A percentile compares a stretch with the other conserved stretches of the same genome.
Evolutionary conservation across 2,797 vertebrate species (phyloP).

Genomic region (Eleutherodactylus coqui): DNA sequence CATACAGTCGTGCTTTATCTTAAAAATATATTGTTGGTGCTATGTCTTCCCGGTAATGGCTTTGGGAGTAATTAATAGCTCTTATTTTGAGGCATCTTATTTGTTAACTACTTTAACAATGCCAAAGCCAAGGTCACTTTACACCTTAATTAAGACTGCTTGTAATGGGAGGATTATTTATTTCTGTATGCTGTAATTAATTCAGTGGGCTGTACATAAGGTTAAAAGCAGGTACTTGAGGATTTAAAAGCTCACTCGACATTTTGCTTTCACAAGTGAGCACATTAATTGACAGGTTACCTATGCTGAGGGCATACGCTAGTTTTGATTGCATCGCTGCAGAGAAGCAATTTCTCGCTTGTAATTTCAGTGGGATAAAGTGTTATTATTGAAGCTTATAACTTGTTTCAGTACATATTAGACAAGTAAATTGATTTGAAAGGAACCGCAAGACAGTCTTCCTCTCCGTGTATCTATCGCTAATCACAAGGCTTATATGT

Average conservation of each 20-base stretch:
- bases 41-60: constrained; percentile 49
- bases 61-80: constrained; percentile 68
- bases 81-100: constrained; percentile 71
- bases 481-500: constrained; percentile 58
- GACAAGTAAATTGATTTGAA: constrained; percentile 63
- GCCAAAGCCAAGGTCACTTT: constrained; percentile 71
- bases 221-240: constrained; percentile 66
- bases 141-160: constrained; percentile 71
- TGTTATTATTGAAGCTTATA: constrained; percentile 64
- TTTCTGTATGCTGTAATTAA: constrained; percentile 67
- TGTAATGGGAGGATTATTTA: constrained; percentile 71
- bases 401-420: constrained; percentile 59
- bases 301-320: constrained; percentile 58
- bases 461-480: constrained; percentile 55
- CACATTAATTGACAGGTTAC: constrained; percentile 52
- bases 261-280: constrained; percentile 59
- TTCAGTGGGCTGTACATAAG: constrained; percentile 66
- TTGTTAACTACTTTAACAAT: constrained; percentile 70
- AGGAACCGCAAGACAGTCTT: constrained; percentile 55
- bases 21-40: constrained; percentile 13
- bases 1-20: constrained; percentile 2
- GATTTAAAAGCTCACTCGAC: constrained; percentile 64
- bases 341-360: constrained; percentile 57
- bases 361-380: constrained; percentile 62
- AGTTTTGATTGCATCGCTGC: constrained; percentile 57